phyloP scores from a whole-genome alignment of 2,888 invertebrate genomes.

The Drosophila testacea region DNA sequence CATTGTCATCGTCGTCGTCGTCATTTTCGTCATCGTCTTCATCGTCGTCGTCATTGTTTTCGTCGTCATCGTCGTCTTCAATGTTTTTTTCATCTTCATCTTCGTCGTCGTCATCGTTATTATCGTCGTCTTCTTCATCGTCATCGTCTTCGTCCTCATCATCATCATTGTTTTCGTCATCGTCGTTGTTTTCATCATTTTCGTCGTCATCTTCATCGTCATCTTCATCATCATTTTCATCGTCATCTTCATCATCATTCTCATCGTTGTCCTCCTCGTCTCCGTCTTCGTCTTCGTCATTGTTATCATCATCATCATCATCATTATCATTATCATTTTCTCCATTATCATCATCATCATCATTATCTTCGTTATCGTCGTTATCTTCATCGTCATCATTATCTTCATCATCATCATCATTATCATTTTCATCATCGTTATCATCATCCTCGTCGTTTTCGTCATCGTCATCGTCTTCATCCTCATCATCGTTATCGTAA shows the following conservation, averaged over 20 bases:
- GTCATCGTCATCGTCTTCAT: slow-evolving; percentile 84
- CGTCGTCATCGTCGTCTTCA: slow-evolving; percentile 81
- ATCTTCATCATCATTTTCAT: slow-evolving; percentile 77
- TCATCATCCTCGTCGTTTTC: slow-evolving; percentile 85
- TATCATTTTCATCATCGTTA: slow-evolving; percentile 64
- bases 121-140: slow-evolving; percentile 73
- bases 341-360: slow-evolving; percentile 83
- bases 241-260: slow-evolving; percentile 83
- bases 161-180: slow-evolving; percentile 75
- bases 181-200: slow-evolving; percentile 74
- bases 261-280: slow-evolving; percentile 83
- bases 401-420: slow-evolving; percentile 41
- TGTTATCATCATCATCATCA: slow-evolving; percentile 69
- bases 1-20: slow-evolving; percentile 75
- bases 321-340: slow-evolving; percentile 85
- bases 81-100: slow-evolving; percentile 83
- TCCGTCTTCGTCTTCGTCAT: slow-evolving; percentile 82
- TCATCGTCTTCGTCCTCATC: slow-evolving; percentile 84
- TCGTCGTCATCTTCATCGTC: slow-evolving; percentile 77
- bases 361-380: slow-evolving; percentile 56
- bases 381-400: slow-evolving; percentile 44
- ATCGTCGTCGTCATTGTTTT: slow-evolving; percentile 83
- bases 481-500: slow-evolving; percentile 85
- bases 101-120: slow-evolving; percentile 84
- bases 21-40: slow-evolving; percentile 49